Base-by-base conservation (phyloP, 2,797 vertebrate species). In the Gephyroberyx darwinii region DNA sequence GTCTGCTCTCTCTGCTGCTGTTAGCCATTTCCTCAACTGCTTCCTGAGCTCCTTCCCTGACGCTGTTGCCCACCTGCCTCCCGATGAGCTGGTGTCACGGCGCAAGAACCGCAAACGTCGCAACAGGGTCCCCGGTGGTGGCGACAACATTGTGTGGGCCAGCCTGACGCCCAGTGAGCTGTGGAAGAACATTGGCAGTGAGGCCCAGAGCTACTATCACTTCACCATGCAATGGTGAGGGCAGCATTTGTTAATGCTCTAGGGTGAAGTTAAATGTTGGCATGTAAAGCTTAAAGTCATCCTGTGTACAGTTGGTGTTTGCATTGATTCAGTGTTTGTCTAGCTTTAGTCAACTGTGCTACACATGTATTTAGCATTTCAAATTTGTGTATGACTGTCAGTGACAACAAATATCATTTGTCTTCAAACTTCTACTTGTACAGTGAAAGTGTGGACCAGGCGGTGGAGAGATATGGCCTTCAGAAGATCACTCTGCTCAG, bases 11-110 rank as follows among this genome's bases (percentile, higher is more conserved):
- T 99, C 98, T 0, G 97, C 96, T 0, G 97, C 98, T 74, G 98
- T 99, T 76, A 99, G 98, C 90, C 98, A 98, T 90, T 99, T 98
- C 93, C 94, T 99, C 56, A 99, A 99, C 86, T 99, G 98, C 92
- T 97, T 99, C 83, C 91, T 99, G 84, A 98, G 97, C 92, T 97
- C 97, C 81, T 99, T 96, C 88, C 94, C 96, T 0, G 98, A 99
- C 5, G 96, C 97, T 0, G 94, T 99, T 20, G 96, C 97, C 75
- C 98, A 99, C 87, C 94, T 99, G 60, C 97, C 97, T 0, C 93
- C 95, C 0, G 97, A 98, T 1, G 98, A 99, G 92, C 94, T 99
- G 69, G 94, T 97, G 82, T 98, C 98, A 2, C 97, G 97, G 70
- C 98, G 96, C 77, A 98, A 97, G 87, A 99, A 91, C 76, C 96